phyloP scores from a whole-genome alignment of 2,888 invertebrate genomes.

The Allygus modestus region DNA sequence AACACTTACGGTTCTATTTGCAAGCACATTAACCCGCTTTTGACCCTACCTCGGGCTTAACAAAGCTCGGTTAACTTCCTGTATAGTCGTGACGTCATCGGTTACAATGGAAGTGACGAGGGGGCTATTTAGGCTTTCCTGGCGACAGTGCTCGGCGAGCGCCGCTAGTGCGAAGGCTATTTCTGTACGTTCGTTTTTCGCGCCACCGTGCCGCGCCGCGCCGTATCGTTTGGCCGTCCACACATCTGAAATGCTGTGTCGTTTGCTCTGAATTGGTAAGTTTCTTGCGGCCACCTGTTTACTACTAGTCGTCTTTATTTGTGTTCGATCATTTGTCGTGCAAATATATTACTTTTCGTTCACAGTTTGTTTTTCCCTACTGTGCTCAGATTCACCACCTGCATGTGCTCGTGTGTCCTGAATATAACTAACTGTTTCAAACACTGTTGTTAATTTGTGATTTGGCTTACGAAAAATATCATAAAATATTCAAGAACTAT shows the following conservation, averaged over 20 bases:
- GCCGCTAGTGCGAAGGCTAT: conserved; percentile 31
- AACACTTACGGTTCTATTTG: conserved; percentile 4
- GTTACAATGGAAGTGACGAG: conserved; percentile 3
- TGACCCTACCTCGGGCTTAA: not conserved
- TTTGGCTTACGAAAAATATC: no score
- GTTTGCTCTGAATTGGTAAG: conserved; percentile 14
- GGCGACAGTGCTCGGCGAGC: conserved; percentile 12
- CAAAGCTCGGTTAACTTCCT: conserved; percentile 12
- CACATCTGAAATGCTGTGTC: not conserved
- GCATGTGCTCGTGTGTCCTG: no score
- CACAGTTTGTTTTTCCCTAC: not conserved
- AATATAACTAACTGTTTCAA: no score
- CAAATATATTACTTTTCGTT: not conserved
- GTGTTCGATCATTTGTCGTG: no score
- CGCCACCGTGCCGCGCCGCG: conserved; percentile 23
- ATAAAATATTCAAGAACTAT: no score
- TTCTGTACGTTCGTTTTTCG: conserved; percentile 29
- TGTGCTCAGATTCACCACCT: no score
- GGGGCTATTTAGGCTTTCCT: not conserved
- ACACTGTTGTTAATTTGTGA: no score
- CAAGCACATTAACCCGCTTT: not conserved
- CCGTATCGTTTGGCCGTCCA: not conserved
- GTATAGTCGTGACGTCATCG: not conserved
- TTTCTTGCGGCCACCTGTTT: not conserved
- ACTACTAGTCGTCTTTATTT: no score